Evolutionary conservation across 2,797 vertebrate genomes (phyloP), one percentile per base, ranked within the genome.

Genomic region (Buphagus erythrorhynchus): DNA sequence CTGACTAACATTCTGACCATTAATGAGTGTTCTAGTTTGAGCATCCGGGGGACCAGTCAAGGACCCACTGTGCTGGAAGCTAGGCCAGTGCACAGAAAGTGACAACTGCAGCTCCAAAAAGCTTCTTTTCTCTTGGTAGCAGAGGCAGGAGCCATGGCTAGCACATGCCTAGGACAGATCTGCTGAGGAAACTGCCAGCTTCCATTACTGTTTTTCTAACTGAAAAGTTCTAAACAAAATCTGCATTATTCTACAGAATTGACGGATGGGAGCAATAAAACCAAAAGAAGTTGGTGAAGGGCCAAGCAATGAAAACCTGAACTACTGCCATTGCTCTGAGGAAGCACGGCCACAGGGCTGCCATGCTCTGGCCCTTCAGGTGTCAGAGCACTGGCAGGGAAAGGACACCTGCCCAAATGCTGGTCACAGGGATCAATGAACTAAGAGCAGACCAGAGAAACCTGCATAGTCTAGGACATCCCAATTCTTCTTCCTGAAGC

Each of bases 191-290:
- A 43, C 46, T 78, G 66, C 54, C 90, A 88, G 66, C 22, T 86
- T 74, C 61, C 11, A 11, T 52, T 22, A 62, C 40, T 42, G 13
- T 31, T 80, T 84, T 90, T 72, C 57, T 91, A 66, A 73, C 57
- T 42, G 28, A 54, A 88, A 92, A 90, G n/a, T 66, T 75, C 76
- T 86, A 75, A 75, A 43, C 10, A 78, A 95, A 95, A 90, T 54
- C 52, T 62, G 20, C 51, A 51, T 43, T 71, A 16, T 40, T 40
- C 40, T 43, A 42, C 8, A 63, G 29, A 73, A 66, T 0, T 46
- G 61, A 74, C 45, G 92, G 45, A 88, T 3, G 25, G 49, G 33
- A 88, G 61, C 38, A 58, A 67, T 40, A 58, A 58, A 86, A 31
- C 6, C 35, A 72, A 87, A 80, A 67, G 26, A 26, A 42, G 22